Conservation (phyloP, 2,797 vertebrate genomes). For the Phoebastria nigripes region DNA sequence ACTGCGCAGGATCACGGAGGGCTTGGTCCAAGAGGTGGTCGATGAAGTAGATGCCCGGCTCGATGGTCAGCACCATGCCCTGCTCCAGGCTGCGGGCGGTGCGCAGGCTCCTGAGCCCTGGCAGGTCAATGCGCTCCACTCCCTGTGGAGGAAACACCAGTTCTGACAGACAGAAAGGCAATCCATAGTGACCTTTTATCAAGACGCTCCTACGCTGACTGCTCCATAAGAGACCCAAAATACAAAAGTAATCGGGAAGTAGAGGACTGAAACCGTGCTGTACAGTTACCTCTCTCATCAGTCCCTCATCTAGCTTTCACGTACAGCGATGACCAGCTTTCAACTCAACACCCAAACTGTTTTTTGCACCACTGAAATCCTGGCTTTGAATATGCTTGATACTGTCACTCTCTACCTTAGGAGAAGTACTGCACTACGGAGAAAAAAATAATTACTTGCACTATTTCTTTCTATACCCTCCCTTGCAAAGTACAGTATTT, state of each 20-base stretch:
- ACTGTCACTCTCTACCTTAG: background rate
- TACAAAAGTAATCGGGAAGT: rapidly evolving
- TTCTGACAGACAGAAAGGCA: background rate
- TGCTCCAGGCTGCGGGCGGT: conserved; percentile 84
- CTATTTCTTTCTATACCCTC: background rate
- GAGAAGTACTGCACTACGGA: background rate
- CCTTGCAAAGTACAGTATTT: background rate
- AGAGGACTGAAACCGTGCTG: background rate
- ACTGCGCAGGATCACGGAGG: conserved; percentile 76
- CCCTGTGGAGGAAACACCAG: conserved; percentile 70
- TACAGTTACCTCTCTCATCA: background rate
- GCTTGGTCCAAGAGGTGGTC: conserved; percentile 90
- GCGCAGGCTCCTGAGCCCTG: conserved; percentile 86
- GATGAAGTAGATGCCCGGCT: conserved; percentile 98
- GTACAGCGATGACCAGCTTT: rapidly evolving
- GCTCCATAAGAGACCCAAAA: rapidly evolving
- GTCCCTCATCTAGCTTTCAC: background rate
- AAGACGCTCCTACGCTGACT: background rate
- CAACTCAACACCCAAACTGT: background rate
- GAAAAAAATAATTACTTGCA: background rate
- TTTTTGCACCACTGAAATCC: background rate
- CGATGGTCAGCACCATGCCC: conserved; percentile 94
- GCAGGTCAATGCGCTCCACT: conserved; percentile 80
- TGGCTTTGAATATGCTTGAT: background rate
- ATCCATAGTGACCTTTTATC: rapidly evolving